Conservation (phyloP, 1,140 invertebrate species). For the Aphidius ervi region DNA sequence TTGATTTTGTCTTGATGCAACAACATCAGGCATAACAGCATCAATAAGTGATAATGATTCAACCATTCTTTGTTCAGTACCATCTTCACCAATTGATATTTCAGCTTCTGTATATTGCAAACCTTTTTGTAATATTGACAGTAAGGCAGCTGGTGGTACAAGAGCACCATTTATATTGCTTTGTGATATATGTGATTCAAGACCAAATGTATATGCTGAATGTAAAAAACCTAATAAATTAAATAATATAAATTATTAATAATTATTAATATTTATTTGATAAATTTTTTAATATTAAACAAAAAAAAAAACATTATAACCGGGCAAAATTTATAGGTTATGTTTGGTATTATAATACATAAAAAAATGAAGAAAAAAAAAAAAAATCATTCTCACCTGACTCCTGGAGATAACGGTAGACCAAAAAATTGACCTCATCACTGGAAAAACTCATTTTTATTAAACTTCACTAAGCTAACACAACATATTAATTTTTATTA, state of each 20-base stretch:
- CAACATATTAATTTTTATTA: constrained; percentile 15
- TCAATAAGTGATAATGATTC: constrained; percentile 95
- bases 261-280: too few relatives aligned
- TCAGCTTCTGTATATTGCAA: constrained; percentile 97
- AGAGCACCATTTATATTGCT: constrained; percentile 97
- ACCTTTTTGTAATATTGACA: constrained; percentile 96
- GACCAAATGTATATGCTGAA: constrained; percentile 97
- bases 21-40: constrained; percentile 96
- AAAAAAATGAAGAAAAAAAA: constrained; percentile 3
- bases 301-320: constrained; percentile 1
- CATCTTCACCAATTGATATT: constrained; percentile 90
- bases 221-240: constrained; percentile 84
- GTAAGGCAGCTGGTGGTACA: constrained; percentile 91
- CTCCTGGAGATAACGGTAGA: constrained; percentile 98
- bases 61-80: constrained; percentile 81
- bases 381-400: constrained; percentile 68
- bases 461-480: constrained; percentile 26
- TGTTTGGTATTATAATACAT: constrained; percentile 8
- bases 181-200: constrained; percentile 95
- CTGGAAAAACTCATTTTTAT: constrained; percentile 92
- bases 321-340: constrained; percentile 15
- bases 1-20: constrained; percentile 81
- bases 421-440: constrained; percentile 98
- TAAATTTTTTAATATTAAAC: neutral
- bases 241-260: neutral